phyloP scores from a whole-genome alignment of 2,113 vertebrate genomes.

The Fukomys damarensis region DNA sequence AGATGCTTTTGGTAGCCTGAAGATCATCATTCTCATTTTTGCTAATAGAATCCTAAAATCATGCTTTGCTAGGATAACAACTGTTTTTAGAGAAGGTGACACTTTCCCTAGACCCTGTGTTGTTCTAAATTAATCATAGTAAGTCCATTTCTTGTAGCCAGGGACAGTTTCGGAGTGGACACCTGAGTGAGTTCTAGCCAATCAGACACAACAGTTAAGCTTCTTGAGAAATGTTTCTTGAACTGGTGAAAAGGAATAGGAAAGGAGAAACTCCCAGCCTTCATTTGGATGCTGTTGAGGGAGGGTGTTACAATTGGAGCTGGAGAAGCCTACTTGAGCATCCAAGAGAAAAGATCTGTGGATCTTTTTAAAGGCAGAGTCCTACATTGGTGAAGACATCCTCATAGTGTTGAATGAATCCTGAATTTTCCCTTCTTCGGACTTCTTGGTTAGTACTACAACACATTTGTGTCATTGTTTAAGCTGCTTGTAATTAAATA shows the following conservation, averaged over 20 bases:
- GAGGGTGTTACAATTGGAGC: neutral
- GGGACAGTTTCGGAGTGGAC: neutral
- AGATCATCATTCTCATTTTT: neutral
- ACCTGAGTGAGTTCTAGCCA: neutral
- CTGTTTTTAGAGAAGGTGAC: neutral
- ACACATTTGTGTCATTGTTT: neutral
- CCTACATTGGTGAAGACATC: neutral
- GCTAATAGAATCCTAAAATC: neutral
- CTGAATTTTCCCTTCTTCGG: neutral
- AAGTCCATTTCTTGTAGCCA: neutral
- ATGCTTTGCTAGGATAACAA: neutral
- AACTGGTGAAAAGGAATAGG: neutral
- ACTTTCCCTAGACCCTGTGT: neutral
- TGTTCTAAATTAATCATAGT: neutral
- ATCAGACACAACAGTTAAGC: neutral
- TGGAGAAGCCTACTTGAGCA: neutral
- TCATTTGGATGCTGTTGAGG: neutral
- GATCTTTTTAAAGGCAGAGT: neutral
- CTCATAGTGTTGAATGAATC: neutral
- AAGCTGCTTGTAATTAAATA: slow-evolving; percentile 12
- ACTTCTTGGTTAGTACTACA: slow-evolving; percentile 1
- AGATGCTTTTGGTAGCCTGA: neutral
- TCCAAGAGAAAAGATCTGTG: neutral
- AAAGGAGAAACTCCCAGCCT: neutral
- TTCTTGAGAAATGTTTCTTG: slow-evolving; percentile 9